Percentiles rank a stretch among this genome's conserved stretches.
phyloP scores from a whole-genome alignment of 2,888 invertebrate species.

The Hydriomena furcata region DNA sequence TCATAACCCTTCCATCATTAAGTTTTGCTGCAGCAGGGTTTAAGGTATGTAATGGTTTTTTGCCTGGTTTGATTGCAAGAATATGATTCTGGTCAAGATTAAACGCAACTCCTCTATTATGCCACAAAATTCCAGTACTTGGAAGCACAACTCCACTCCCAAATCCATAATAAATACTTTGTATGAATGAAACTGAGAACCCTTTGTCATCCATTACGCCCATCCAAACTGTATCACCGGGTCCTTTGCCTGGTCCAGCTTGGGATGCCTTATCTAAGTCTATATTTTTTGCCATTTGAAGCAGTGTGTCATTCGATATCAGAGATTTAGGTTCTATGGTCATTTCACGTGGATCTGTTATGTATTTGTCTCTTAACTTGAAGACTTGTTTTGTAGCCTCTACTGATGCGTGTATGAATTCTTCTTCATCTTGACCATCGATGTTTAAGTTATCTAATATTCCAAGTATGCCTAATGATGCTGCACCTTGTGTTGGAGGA shows the following conservation, averaged over 20 bases:
- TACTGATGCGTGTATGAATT: slow-evolving; percentile 65
- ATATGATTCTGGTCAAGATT: slow-evolving; percentile 55
- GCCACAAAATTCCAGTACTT: slow-evolving; percentile 71
- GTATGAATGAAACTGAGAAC: slow-evolving; percentile 74
- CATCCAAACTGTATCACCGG: slow-evolving; percentile 75
- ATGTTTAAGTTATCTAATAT: slow-evolving; percentile 64
- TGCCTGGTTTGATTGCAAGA: slow-evolving; percentile 61
- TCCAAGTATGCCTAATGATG: slow-evolving; percentile 65
- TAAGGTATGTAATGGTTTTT: slow-evolving; percentile 70
- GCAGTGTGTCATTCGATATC: slow-evolving; percentile 48
- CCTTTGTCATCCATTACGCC: slow-evolving; percentile 73
- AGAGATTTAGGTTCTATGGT: slow-evolving; percentile 55
- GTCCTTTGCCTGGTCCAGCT: slow-evolving; percentile 51
- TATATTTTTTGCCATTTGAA: slow-evolving; percentile 57
- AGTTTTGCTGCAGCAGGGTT: slow-evolving; percentile 68
- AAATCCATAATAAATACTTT: slow-evolving; percentile 64
- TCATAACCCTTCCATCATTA: slow-evolving; percentile 65
- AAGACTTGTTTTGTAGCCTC: slow-evolving; percentile 70
- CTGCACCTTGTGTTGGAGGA: slow-evolving; percentile 74
- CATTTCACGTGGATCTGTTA: slow-evolving; percentile 70
- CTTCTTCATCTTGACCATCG: slow-evolving; percentile 61
- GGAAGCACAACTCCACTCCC: slow-evolving; percentile 71
- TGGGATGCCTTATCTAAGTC: slow-evolving; percentile 47
- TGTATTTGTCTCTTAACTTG: slow-evolving; percentile 54
- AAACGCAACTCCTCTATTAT: slow-evolving; percentile 66